Evolutionary conservation across 2,888 invertebrate species (phyloP).

Genomic region (Prosapia bicincta): DNA sequence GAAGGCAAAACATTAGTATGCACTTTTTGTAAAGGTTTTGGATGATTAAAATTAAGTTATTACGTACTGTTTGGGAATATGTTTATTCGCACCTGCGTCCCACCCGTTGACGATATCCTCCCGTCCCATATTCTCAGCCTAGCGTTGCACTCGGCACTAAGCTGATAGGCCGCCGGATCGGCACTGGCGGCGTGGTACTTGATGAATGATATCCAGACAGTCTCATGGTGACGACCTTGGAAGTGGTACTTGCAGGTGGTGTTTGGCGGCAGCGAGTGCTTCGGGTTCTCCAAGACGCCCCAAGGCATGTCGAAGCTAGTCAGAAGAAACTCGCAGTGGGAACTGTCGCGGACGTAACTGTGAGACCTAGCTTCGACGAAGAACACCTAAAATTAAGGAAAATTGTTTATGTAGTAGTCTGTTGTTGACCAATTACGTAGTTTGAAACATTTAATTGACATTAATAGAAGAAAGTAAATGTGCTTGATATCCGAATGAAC

Average conservation of each 20-base stretch:
- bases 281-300: slow-evolving; percentile 69
- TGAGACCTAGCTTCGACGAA: slow-evolving; percentile 73
- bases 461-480: no score
- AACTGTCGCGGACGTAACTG: slow-evolving; percentile 67
- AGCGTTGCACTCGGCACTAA: slow-evolving; percentile 67
- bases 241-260: slow-evolving; percentile 80
- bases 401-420: no score
- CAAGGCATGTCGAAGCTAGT: slow-evolving; percentile 70
- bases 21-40: no score
- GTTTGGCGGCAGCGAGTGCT: slow-evolving; percentile 75
- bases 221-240: slow-evolving; percentile 68
- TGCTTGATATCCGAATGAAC: no score
- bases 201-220: slow-evolving; percentile 79
- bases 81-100: slow-evolving; percentile 39
- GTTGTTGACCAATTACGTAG: no score
- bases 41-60: no score
- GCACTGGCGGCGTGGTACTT: slow-evolving; percentile 73
- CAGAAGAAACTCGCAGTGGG: slow-evolving; percentile 71
- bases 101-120: slow-evolving; percentile 50
- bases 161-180: slow-evolving; percentile 59
- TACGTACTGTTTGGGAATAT: no score
- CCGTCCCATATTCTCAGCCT: slow-evolving; percentile 75
- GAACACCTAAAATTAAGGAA: slow-evolving; percentile 53
- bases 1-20: no score
- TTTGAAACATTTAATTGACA: no score